Evolutionary conservation across 2,888 invertebrate species (phyloP).

Genomic region (Pristionchus maxplancki): DNA sequence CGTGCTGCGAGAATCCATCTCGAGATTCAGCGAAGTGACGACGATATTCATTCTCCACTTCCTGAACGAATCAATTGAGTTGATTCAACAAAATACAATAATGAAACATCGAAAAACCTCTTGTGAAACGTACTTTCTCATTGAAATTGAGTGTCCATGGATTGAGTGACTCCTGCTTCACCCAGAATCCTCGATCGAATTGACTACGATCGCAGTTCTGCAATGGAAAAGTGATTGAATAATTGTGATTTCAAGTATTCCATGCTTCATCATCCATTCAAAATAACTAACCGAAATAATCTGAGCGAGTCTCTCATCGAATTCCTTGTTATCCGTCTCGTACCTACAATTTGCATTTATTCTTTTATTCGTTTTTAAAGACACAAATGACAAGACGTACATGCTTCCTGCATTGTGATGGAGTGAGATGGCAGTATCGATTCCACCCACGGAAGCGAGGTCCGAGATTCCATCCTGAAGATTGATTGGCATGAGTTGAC

Average conservation of each 20-base stretch:
- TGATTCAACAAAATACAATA: neutral
- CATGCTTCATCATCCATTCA: too few relatives aligned
- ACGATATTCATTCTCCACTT: conserved; percentile 75
- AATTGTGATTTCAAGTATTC: neutral
- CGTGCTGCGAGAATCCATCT: conserved; percentile 59
- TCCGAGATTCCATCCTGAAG: conserved; percentile 73
- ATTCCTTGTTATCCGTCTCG: conserved; percentile 76
- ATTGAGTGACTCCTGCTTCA: conserved; percentile 82
- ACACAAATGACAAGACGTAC: conserved; percentile 58
- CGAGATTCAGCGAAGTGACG: conserved; percentile 75
- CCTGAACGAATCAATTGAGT: conserved; percentile 43
- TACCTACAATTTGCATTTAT: conserved; percentile 57
- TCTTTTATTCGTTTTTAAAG: neutral
- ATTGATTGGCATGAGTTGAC: too few relatives aligned
- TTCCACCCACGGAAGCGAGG: conserved; percentile 72
- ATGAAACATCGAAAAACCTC: neutral
- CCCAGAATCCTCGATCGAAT: conserved; percentile 70
- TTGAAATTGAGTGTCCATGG: conserved; percentile 88
- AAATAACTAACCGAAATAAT: conserved; percentile 61
- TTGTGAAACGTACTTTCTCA: conserved; percentile 78
- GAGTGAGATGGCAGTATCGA: conserved; percentile 77
- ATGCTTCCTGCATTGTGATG: conserved; percentile 77
- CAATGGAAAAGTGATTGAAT: neutral
- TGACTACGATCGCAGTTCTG: conserved; percentile 55
- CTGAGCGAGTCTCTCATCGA: conserved; percentile 75